Conservation (phyloP, 2,113 vertebrate species). For the Syngnathoides biaculeatus region DNA sequence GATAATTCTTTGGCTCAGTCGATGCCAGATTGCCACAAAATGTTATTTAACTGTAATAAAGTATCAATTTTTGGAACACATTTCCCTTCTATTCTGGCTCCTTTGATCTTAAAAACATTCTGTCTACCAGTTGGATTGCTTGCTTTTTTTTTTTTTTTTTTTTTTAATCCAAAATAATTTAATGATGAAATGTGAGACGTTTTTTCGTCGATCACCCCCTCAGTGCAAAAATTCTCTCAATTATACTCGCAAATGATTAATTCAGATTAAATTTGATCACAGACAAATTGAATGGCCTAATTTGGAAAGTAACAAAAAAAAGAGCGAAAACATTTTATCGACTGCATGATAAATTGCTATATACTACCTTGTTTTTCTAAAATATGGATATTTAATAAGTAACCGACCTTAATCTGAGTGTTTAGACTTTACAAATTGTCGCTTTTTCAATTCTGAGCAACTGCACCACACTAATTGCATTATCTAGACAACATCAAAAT, state of each 20-base stretch:
- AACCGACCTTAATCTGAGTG: too few species aligned
- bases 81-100: background rate
- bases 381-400: too few species aligned
- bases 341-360: too few species aligned
- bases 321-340: too few species aligned
- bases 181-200: background rate
- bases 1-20: background rate
- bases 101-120: background rate
- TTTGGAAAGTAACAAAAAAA: too few species aligned
- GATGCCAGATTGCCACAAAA: background rate
- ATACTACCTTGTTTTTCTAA: too few species aligned
- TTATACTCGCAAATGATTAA: background rate
- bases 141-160: too few species aligned
- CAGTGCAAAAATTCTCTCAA: background rate
- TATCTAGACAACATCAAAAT: too few species aligned
- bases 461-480: too few species aligned
- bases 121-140: background rate
- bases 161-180: background rate
- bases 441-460: too few species aligned
- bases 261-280: background rate
- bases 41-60: background rate
- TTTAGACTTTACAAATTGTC: too few species aligned
- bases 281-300: background rate
- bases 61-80: background rate
- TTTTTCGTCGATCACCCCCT: background rate